These are phyloP conservation scores for Halocynthia aurantium DNA, from an alignment of 23 tunicate species.

Conservation along the genomic window DNA sequence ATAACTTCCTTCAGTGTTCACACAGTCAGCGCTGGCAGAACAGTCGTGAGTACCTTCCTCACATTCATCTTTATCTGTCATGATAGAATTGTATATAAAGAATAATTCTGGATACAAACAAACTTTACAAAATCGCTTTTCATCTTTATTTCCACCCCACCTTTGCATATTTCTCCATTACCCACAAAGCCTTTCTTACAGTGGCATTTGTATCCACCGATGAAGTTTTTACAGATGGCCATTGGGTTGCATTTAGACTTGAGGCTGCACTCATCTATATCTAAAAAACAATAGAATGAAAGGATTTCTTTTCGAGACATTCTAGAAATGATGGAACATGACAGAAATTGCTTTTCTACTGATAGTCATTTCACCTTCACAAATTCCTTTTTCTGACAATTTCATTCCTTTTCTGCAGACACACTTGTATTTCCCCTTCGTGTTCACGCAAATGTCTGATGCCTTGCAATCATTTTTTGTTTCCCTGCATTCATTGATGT, in stretches of 20 bases:
- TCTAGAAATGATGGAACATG: too few relatives aligned
- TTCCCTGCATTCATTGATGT: constrained; percentile 21
- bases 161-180: not conserved
- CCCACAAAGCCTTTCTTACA: constrained; percentile 9
- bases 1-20: too few relatives aligned
- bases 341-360: too few relatives aligned
- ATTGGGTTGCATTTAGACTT: not conserved
- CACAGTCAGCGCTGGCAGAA: too few relatives aligned
- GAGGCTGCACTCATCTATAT: not conserved
- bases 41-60: too few relatives aligned
- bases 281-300: not conserved
- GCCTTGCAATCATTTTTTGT: constrained; percentile 1
- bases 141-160: not conserved
- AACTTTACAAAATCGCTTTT: too few relatives aligned
- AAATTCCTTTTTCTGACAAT: not conserved
- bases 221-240: not conserved
- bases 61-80: too few relatives aligned
- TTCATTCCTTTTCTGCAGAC: constrained; percentile 16
- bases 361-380: too few relatives aligned
- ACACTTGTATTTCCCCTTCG: constrained; percentile 15
- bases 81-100: too few relatives aligned
- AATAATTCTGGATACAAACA: too few relatives aligned
- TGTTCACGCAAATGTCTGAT: constrained; percentile 18
- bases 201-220: not conserved
- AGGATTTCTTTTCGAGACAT: too few relatives aligned